Percentiles rank a stretch among this genome's conserved stretches.
Conservation (phyloP, 2,797 vertebrate species). For the Argya squamiceps region DNA sequence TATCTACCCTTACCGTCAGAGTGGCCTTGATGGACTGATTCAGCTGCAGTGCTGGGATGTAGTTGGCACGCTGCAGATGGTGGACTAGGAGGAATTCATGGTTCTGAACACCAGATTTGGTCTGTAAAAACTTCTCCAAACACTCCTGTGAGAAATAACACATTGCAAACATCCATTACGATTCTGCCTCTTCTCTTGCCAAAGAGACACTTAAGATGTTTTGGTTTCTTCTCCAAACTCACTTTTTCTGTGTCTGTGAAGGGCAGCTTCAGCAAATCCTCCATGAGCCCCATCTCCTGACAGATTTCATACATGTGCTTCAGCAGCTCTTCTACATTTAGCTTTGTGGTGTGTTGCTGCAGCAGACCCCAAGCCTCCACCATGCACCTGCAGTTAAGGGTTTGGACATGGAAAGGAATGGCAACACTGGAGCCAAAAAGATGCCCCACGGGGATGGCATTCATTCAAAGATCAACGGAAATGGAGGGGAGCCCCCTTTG, state of each 20-base stretch:
- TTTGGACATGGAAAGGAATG: not conserved
- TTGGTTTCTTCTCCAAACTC: not conserved
- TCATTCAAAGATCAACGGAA: not conserved
- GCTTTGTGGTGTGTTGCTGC: constrained; percentile 82
- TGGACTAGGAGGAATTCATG: constrained; percentile 91
- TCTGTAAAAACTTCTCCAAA: constrained; percentile 90
- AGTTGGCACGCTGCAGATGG: constrained; percentile 92
- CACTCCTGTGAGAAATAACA: constrained; percentile 80
- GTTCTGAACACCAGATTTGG: constrained; percentile 84
- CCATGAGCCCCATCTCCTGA: constrained; percentile 90
- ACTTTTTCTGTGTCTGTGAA: constrained; percentile 88
- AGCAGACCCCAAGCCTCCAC: constrained; percentile 90
- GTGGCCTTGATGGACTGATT: not conserved
- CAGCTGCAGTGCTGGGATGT: constrained; percentile 66
- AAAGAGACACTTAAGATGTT: not conserved
- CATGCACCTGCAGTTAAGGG: constrained; percentile 82
- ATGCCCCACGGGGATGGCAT: not conserved
- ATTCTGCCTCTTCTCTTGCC: not conserved
- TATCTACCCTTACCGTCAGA: not conserved
- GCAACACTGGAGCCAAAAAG: not conserved
- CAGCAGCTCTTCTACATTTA: constrained; percentile 85
- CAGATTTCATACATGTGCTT: constrained; percentile 86
- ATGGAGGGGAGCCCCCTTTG: accelerated
- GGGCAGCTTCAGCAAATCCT: constrained; percentile 91
- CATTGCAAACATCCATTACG: not conserved